Conservation (phyloP, 2,888 invertebrate species). For the Laspeyria flexula region DNA sequence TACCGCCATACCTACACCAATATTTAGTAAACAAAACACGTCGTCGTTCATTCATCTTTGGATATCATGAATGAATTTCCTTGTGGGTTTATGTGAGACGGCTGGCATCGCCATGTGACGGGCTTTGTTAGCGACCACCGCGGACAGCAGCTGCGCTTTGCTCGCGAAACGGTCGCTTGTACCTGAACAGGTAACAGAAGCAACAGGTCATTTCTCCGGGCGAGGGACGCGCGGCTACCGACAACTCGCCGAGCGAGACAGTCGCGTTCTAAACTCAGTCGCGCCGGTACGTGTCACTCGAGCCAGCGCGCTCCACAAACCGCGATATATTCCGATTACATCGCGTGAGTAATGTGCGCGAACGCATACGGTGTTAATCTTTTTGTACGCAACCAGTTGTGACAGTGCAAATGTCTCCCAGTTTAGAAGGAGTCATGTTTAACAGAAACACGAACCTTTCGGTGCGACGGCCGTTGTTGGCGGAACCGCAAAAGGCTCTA, state of each 20-base stretch:
- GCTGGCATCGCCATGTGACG: constrained; percentile 66
- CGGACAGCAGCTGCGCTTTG: constrained; percentile 71
- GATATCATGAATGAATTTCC: constrained; percentile 69
- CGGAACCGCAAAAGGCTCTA: constrained; percentile 80
- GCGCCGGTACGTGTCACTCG: constrained; percentile 54
- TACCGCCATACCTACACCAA: constrained; percentile 11
- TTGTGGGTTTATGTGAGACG: constrained; percentile 45
- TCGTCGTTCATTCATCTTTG: constrained; percentile 70
- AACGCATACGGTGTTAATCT: constrained; percentile 69
- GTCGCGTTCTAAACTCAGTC: constrained; percentile 62
- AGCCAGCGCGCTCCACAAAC: constrained; percentile 45
- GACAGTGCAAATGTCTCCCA: constrained; percentile 84
- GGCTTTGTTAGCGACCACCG: constrained; percentile 72
- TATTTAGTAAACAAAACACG: constrained; percentile 67
- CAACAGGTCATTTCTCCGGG: constrained; percentile 83
- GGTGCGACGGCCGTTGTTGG: constrained; percentile 80
- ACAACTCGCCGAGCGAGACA: constrained; percentile 40
- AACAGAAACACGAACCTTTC: constrained; percentile 82
- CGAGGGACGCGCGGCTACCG: constrained; percentile 67
- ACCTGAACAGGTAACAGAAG: constrained; percentile 83
- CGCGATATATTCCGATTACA: constrained; percentile 47
- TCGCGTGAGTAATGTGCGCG: constrained; percentile 78
- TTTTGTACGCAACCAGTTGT: constrained; percentile 61
- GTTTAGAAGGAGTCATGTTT: constrained; percentile 83
- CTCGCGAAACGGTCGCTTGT: constrained; percentile 73